Evolutionary conservation across 2,113 vertebrate species (phyloP), one percentile per base, ranked within the genome.

Genomic region (Oncorhynchus kisutch): DNA sequence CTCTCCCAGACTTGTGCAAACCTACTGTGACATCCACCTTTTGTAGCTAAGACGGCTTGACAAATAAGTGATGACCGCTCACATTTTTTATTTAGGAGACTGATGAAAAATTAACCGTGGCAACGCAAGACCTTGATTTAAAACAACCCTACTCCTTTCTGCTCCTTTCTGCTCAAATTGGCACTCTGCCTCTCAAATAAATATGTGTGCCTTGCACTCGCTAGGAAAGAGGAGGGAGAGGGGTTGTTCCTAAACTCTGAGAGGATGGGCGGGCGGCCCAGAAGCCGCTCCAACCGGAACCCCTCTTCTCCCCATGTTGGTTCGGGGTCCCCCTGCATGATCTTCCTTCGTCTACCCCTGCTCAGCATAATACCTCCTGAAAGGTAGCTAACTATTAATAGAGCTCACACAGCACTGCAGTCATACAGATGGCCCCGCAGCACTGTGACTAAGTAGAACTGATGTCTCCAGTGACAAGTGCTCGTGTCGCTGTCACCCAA

Each of bases 311-410:
- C 78, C 77, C 81, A 87, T 78, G 81, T 31, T 51, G 54, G 29
- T 88, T 91, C 87, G 80, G 80, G 83, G 88, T 13, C 79, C 85
- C 85, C 76, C 84, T 84, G 88, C 81, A 83, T 88, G 89, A 82
- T 89, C 83, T 85, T 88, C 77, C 79, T 85, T 79, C 84, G 83
- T 87, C 88, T 86, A 86, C 79, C 83, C 82, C 80, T 81, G 80
- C 86, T 91, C 88, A 88, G 84, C 86, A 87, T 93, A 91, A 93
- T 90, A 89, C 87, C 85, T 90, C 89, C 90, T 91, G 90, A 91
- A 91, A 93, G 91, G 90, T 91, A 90, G 88, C 91, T 90, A 91
- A 92, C 89, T 91, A 92, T 92, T 92, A 92, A 92, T 92, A 92
- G 91, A 92, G 91, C 90, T 88, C 77, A 60, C 84, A 85, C 80